Conservation (phyloP, 2,888 invertebrate species). For the Neoitamus cyanurus region DNA sequence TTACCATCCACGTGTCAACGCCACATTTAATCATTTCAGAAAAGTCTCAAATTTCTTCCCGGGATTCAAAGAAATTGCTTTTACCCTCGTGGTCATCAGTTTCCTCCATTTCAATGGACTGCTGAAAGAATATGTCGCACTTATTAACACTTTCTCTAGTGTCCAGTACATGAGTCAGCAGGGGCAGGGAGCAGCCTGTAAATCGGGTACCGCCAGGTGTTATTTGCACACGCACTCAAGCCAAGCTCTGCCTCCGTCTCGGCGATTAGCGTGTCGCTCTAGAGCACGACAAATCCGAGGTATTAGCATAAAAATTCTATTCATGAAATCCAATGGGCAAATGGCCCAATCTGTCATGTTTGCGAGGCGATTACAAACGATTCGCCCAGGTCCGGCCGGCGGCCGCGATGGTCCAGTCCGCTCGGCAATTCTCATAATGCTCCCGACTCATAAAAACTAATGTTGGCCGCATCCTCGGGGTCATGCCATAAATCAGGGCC, state of each 20-base stretch:
- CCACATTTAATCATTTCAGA: not conserved
- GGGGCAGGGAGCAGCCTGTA: not conserved
- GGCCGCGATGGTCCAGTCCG: not conserved
- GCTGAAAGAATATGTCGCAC: not conserved
- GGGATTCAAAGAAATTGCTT: not conserved
- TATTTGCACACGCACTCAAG: not conserved
- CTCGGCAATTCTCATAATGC: constrained; percentile 41
- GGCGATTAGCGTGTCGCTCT: not conserved
- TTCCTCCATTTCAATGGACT: not conserved
- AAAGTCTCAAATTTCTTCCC: not conserved
- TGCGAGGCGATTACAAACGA: constrained; percentile 27
- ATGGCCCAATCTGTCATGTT: constrained; percentile 42
- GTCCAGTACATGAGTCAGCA: not conserved
- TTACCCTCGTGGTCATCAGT: not conserved
- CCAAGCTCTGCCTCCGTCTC: not conserved
- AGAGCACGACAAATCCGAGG: constrained; percentile 12
- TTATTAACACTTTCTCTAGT: not conserved
- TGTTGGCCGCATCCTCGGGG: constrained; percentile 36
- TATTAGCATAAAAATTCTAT: constrained; percentile 42
- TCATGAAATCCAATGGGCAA: constrained; percentile 16
- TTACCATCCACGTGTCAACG: not conserved
- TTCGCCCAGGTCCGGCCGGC: not conserved
- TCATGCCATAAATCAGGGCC: constrained; percentile 41
- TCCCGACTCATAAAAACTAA: constrained; percentile 41
- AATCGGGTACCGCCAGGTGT: not conserved